These are phyloP conservation scores for Archivesica marissinica DNA, from an alignment of 1,140 invertebrate genomes.

Conservation along the genomic window DNA sequence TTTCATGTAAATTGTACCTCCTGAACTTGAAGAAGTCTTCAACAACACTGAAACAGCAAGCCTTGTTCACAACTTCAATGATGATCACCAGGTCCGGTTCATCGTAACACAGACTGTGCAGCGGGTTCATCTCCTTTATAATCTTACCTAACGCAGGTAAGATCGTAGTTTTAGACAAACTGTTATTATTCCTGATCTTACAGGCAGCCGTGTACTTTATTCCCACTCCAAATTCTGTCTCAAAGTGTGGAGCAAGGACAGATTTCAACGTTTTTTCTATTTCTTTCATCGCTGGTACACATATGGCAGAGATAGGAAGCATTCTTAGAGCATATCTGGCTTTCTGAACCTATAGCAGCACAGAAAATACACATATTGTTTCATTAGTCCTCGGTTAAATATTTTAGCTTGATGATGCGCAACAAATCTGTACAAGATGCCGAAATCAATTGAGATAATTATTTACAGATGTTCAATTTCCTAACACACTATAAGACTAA, in stretches of 20 bases:
- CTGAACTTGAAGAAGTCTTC: slow-evolving; percentile 77
- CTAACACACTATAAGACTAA: too few species aligned
- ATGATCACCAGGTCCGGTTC: slow-evolving; percentile 79
- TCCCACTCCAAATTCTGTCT: slow-evolving; percentile 84
- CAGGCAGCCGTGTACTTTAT: slow-evolving; percentile 91
- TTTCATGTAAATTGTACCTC: slow-evolving; percentile 83
- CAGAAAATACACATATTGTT: too few species aligned
- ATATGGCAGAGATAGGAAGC: slow-evolving; percentile 91
- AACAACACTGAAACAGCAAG: slow-evolving; percentile 82
- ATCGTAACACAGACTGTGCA: slow-evolving; percentile 70
- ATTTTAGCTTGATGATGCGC: too few species aligned
- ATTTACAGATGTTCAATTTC: too few species aligned
- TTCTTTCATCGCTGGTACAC: slow-evolving; percentile 90
- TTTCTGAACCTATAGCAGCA: slow-evolving; percentile 86
- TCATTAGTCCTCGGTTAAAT: too few species aligned
- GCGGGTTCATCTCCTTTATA: slow-evolving; percentile 72
- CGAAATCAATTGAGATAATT: too few species aligned
- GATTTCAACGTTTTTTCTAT: slow-evolving; percentile 88
- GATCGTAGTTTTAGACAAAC: slow-evolving; percentile 87
- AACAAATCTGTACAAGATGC: too few species aligned
- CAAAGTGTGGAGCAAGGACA: slow-evolving; percentile 90
- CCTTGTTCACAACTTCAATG: slow-evolving; percentile 79
- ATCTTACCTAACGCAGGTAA: slow-evolving; percentile 69
- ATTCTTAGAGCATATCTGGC: slow-evolving; percentile 91
- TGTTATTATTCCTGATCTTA: slow-evolving; percentile 91